phyloP scores from a whole-genome alignment of 1,140 invertebrate genomes.

The Conopomorpha cramerella region DNA sequence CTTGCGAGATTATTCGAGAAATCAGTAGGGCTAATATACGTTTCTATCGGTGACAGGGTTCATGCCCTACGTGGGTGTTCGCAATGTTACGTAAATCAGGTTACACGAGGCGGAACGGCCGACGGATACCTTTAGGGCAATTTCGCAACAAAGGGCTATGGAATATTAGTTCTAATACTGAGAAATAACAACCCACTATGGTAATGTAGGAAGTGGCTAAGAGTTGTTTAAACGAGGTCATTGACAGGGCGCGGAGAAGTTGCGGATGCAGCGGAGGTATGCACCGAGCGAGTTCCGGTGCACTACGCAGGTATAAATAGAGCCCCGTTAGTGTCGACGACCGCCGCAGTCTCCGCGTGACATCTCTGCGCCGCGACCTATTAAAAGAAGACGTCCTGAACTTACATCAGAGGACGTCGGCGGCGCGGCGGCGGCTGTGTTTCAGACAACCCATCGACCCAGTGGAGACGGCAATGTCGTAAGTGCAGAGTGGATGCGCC shows the following conservation, averaged over 20 bases:
- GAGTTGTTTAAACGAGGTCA: conserved; percentile 28
- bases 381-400: conserved; percentile 9
- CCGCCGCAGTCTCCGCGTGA: conserved; percentile 30
- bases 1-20: too few relatives aligned
- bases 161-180: too few relatives aligned
- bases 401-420: conserved; percentile 10
- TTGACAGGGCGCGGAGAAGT: conserved; percentile 33
- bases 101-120: too few relatives aligned
- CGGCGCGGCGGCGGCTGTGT: conserved; percentile 11
- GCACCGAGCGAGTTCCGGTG: conserved; percentile 53
- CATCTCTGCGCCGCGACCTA: conserved; percentile 22
- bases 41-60: conserved; percentile 48
- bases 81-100: conserved; percentile 2
- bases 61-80: conserved; percentile 34
- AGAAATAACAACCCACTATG: too few relatives aligned
- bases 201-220: conserved; percentile 6
- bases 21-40: too few relatives aligned
- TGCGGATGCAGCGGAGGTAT: conserved; percentile 49
- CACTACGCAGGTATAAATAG: conserved; percentile 58
- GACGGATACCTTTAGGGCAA: too few relatives aligned
- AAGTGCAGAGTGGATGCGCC: conserved; percentile 14
- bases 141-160: too few relatives aligned
- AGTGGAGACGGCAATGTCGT: conserved; percentile 10
- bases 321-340: conserved; percentile 56
- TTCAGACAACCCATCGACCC: conserved; percentile 7